phyloP scores from a whole-genome alignment of 2,113 vertebrate genomes.

The Onychostruthus taczanowskii region DNA sequence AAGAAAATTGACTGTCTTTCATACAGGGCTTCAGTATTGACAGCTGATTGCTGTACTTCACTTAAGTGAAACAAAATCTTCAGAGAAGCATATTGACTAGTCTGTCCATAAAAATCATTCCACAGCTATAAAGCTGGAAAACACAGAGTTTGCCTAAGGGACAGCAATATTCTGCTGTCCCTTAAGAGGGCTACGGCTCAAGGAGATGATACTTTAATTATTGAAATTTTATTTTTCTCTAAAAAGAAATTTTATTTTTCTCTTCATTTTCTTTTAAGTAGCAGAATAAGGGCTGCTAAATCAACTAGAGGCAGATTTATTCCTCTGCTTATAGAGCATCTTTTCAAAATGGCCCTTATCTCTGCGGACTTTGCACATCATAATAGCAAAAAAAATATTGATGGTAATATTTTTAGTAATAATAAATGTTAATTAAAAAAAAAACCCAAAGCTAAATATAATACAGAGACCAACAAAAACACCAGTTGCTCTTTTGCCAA shows the following conservation, averaged over 20 bases:
- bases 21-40: neutral
- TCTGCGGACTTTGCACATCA: neutral
- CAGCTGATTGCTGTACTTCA: conserved; percentile 1
- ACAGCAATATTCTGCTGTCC: neutral
- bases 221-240: neutral
- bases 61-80: neutral
- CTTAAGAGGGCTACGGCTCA: neutral
- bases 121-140: neutral
- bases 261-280: neutral
- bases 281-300: neutral
- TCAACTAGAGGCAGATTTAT: neutral
- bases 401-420: neutral
- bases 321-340: neutral
- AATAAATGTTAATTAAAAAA: neutral
- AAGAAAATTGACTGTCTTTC: conserved; percentile 10
- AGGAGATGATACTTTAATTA: neutral
- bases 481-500: neutral
- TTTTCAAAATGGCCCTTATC: neutral
- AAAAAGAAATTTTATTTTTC: neutral
- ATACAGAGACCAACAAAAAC: neutral
- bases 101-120: neutral
- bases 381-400: neutral
- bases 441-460: neutral
- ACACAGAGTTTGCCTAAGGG: neutral
- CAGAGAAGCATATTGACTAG: neutral